A percentile compares a stretch with the other conserved stretches of the same genome.
phyloP scores from a whole-genome alignment of 2,113 vertebrate genomes.

The Sorex araneus region DNA sequence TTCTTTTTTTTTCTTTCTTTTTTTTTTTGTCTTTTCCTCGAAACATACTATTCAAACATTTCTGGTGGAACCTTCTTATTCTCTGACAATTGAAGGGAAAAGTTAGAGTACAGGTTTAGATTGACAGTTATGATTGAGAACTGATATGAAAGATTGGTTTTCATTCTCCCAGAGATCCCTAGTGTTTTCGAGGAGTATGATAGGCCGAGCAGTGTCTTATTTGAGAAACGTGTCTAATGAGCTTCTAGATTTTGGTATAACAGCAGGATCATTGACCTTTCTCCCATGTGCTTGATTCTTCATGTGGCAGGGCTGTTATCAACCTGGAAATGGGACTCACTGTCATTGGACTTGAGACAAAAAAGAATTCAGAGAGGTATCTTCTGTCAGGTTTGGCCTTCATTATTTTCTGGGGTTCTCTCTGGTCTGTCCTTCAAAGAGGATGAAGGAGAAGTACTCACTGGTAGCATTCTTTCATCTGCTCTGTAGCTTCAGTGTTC shows the following conservation, averaged over 20 bases:
- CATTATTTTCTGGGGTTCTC: too few relatives aligned
- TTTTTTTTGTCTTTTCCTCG: neutral
- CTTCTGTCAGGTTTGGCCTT: neutral
- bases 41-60: neutral
- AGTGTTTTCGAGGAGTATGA: neutral
- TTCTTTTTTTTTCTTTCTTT: neutral
- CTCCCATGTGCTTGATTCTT: neutral
- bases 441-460: neutral
- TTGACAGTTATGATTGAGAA: neutral
- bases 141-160: neutral
- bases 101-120: neutral
- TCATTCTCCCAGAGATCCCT: neutral
- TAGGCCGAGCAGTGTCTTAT: neutral
- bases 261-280: neutral
- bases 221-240: neutral
- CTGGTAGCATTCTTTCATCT: neutral
- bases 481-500: too few relatives aligned
- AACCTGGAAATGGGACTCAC: neutral
- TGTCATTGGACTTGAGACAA: neutral
- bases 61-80: neutral
- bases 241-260: neutral
- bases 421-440: neutral
- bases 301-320: neutral
- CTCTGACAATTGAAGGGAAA: neutral
- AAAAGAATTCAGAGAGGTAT: neutral